Conservation (phyloP, 2,888 invertebrate genomes). For the Litoditis marina region DNA sequence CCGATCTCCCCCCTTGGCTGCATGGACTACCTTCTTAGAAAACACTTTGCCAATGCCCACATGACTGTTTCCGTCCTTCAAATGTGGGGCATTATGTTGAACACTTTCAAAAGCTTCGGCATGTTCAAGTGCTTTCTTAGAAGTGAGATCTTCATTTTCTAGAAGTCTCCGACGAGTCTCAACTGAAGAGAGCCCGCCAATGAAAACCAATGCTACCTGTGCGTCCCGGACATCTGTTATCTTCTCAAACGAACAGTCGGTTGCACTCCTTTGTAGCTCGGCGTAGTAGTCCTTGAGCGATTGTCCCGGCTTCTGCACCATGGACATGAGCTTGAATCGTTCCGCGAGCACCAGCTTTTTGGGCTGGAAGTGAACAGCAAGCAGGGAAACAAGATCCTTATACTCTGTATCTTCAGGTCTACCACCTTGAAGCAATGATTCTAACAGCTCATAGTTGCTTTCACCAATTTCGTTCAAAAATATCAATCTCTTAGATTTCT, state of each 20-base stretch:
- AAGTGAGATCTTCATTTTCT: neutral
- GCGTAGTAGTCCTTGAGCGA: neutral
- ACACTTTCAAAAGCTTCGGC: slow-evolving; percentile 3
- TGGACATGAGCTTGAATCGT: neutral
- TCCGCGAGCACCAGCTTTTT: neutral
- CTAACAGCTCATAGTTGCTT: slow-evolving; percentile 1
- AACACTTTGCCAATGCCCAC: slow-evolving; percentile 1
- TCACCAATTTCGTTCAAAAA: slow-evolving; percentile 7
- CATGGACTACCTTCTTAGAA: neutral
- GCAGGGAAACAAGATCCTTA: neutral
- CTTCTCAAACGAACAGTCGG: neutral
- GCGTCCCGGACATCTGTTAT: neutral
- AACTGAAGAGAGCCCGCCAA: neutral
- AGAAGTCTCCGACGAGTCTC: neutral
- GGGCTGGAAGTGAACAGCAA: neutral
- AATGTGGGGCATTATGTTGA: neutral
- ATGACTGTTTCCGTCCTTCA: neutral
- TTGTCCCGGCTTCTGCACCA: neutral
- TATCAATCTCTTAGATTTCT: neutral
- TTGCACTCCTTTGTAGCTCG: neutral
- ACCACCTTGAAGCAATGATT: neutral
- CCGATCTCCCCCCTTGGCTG: neutral
- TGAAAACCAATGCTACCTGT: neutral
- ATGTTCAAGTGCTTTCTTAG: slow-evolving; percentile 1
- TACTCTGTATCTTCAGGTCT: neutral